These are phyloP conservation scores for Mustelus asterias DNA, from an alignment of 2,113 vertebrate genomes.

Conservation along the genomic window DNA sequence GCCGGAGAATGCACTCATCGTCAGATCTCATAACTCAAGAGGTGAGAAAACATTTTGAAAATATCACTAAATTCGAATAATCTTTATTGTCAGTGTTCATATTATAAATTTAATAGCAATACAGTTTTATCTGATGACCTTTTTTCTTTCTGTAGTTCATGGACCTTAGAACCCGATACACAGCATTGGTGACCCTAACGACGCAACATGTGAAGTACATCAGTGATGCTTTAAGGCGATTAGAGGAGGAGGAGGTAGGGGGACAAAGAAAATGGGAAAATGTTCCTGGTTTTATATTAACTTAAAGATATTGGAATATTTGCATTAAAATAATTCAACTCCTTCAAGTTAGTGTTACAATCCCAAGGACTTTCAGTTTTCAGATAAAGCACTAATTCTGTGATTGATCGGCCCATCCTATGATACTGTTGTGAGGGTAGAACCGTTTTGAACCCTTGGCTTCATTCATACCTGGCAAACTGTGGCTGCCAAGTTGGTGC, in stretches of 20 bases:
- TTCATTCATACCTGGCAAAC: background rate
- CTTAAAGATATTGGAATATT: background rate
- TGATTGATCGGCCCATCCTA: background rate
- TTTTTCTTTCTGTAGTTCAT: conserved; percentile 71
- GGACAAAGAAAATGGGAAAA: background rate
- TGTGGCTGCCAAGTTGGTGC: background rate
- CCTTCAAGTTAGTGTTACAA: background rate
- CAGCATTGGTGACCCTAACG: conserved; percentile 86
- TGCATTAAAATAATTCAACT: background rate
- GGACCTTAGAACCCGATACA: conserved; percentile 92
- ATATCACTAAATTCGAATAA: background rate
- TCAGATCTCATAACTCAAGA: conserved; percentile 93
- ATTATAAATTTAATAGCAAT: background rate
- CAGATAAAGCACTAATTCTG: background rate
- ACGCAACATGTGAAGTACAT: conserved; percentile 97
- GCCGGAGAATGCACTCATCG: conserved; percentile 84
- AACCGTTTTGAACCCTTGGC: background rate
- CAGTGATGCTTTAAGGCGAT: conserved; percentile 80
- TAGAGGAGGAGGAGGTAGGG: conserved; percentile 89
- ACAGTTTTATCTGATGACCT: background rate
- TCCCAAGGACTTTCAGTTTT: background rate
- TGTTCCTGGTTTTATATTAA: background rate
- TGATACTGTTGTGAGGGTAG: background rate
- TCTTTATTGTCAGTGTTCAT: background rate
- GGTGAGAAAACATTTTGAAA: conserved; percentile 53